Evolutionary conservation across 2,113 vertebrate genomes (phyloP).

Genomic region (Hemiscyllium ocellatum): DNA sequence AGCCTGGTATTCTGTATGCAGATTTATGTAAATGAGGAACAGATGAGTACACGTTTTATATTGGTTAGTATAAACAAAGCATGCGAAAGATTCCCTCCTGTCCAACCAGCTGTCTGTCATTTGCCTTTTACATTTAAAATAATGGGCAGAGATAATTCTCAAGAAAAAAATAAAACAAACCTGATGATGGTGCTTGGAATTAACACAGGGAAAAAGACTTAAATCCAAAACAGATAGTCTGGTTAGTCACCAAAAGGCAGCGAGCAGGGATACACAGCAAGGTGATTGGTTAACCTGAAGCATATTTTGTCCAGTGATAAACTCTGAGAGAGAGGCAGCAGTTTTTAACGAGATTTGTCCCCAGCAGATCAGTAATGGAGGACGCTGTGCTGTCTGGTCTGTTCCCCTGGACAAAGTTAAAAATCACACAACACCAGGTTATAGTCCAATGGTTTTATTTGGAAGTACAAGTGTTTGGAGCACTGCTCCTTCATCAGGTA

Average conservation of each 20-base stretch:
- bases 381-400: too few species aligned
- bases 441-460: too few species aligned
- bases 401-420: too few species aligned
- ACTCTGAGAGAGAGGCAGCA: too few species aligned
- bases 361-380: too few species aligned
- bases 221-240: neutral
- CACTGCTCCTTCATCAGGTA: neutral
- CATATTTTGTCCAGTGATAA: neutral
- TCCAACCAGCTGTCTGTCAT: neutral
- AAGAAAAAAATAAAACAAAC: neutral
- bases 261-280: neutral
- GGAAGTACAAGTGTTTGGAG: too few species aligned
- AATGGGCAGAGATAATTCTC: neutral
- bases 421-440: too few species aligned
- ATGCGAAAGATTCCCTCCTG: neutral
- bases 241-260: neutral
- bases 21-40: neutral
- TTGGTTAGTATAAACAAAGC: neutral
- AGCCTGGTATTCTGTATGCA: neutral
- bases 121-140: neutral
- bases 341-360: too few species aligned
- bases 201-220: neutral
- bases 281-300: neutral
- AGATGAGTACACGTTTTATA: neutral
- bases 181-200: neutral